Conservation (phyloP, 2,113 vertebrate genomes). For the Nycticorax nycticorax region DNA sequence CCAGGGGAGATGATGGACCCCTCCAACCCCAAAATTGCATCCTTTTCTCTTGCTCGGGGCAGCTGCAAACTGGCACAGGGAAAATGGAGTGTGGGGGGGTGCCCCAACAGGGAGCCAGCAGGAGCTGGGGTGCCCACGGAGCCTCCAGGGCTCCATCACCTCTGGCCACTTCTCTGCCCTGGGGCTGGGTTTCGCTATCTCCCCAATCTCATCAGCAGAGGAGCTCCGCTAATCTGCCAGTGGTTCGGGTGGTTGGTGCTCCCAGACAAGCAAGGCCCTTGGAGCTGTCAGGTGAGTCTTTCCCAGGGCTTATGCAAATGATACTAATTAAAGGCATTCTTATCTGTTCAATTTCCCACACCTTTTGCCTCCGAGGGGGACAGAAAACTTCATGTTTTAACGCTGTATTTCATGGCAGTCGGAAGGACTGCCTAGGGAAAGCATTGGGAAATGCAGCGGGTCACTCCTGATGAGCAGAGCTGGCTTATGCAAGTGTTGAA, state of each 20-base stretch:
- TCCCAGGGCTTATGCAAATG: conserved; percentile 66
- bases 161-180: neutral
- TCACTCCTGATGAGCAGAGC: conserved; percentile 45
- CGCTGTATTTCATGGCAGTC: neutral
- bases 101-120: neutral
- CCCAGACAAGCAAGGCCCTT: conserved; percentile 37
- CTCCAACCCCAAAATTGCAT: neutral
- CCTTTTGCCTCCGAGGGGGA: conserved; percentile 57
- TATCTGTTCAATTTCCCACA: conserved; percentile 66
- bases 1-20: neutral
- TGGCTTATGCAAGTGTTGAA: conserved; percentile 48
- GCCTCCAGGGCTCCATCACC: neutral
- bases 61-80: neutral
- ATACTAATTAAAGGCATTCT: conserved; percentile 65
- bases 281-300: conserved; percentile 55
- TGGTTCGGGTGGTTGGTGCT: neutral
- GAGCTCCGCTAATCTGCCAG: neutral
- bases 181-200: neutral
- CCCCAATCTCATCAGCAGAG: neutral
- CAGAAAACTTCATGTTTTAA: conserved; percentile 55
- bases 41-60: neutral
- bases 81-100: neutral
- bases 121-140: neutral
- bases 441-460: conserved; percentile 36
- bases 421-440: conserved; percentile 57